Base-by-base conservation (phyloP, 2,888 invertebrate species). In the Nowickia ferox region DNA sequence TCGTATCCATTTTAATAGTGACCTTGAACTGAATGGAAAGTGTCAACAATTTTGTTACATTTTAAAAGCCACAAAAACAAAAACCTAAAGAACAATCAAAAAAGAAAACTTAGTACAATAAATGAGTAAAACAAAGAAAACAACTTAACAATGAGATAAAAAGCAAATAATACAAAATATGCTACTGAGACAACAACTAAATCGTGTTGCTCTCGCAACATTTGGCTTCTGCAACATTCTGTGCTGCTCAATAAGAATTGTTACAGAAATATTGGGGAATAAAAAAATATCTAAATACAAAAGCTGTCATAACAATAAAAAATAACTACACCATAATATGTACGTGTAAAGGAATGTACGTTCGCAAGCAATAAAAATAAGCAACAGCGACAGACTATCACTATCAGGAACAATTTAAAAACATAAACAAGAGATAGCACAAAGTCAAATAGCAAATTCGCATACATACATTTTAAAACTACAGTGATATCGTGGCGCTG, bases 21-120 rank as follows among this genome's bases (percentile, higher is more conserved):
- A 83, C 82, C 71, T 76, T 83, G 82, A 76, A 68, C 69, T 48
- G n/a, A n/a, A n/a, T n/a, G 65, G 71, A 76, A 63, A 57, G 55
- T 82, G 63, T 82, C 76, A 83, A 83, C 69, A 65, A 57, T 57
- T 46, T 76, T 63, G 63, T 61, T 51, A 51, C 53, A 63, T 42
- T 76, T 71, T 38, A 48, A 71, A 65, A 63, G 63, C 30, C 59
- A 81, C 30, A 66, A 46, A 1, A 76, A 71, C 53, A 51, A 61
- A 68, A 69, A 66, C 42, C 53, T 68, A 10, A 38, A 75, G 55
- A 61, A 22, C 46, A 38, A 68, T 53, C 38, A 42, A 44, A 65
- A 63, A 69, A 53, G 30, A 30, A 78, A 78, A 78, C 51, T 78
- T 69, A 69, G 15, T 10, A 65, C 19, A 76, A 61, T 65, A 53